Conservation (phyloP, 2,113 vertebrate species). For the Myotis lucifugus region DNA sequence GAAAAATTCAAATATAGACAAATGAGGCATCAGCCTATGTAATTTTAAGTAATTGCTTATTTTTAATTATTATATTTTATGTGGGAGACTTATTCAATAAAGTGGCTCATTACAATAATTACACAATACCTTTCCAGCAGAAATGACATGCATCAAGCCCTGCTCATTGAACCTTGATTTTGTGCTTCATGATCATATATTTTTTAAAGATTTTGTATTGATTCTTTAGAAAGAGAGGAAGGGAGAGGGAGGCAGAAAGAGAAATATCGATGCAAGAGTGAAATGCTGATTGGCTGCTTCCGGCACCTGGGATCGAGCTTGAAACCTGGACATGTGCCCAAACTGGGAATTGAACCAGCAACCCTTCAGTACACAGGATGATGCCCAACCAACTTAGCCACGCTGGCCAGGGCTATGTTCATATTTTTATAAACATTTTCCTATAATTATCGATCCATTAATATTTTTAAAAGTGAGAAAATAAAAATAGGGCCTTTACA, state of each 20-base stretch:
- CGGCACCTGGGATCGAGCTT: background rate
- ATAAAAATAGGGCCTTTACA: background rate
- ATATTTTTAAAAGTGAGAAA: constrained; percentile 34
- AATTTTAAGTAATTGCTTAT: constrained; percentile 73
- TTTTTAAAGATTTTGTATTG: background rate
- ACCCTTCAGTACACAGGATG: background rate
- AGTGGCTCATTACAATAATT: constrained; percentile 59
- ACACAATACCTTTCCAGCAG: constrained; percentile 19
- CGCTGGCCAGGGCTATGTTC: background rate
- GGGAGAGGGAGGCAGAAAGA: background rate
- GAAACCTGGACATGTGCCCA: background rate
- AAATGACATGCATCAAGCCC: constrained; percentile 45
- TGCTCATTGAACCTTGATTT: constrained; percentile 27
- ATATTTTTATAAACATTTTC: constrained; percentile 29
- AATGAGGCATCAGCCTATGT: constrained; percentile 58
- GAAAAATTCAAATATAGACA: constrained; percentile 63
- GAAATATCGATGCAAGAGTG: background rate
- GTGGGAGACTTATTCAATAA: constrained; percentile 60
- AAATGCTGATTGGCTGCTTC: background rate
- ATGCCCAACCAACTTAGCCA: background rate
- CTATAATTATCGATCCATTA: constrained; percentile 26
- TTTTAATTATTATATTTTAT: constrained; percentile 62
- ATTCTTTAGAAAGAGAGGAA: background rate
- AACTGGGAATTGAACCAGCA: background rate
- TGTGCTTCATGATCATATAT: background rate